These are phyloP conservation scores for Apantesis nais DNA, from an alignment of 2,888 invertebrate species.

Conservation along the genomic window DNA sequence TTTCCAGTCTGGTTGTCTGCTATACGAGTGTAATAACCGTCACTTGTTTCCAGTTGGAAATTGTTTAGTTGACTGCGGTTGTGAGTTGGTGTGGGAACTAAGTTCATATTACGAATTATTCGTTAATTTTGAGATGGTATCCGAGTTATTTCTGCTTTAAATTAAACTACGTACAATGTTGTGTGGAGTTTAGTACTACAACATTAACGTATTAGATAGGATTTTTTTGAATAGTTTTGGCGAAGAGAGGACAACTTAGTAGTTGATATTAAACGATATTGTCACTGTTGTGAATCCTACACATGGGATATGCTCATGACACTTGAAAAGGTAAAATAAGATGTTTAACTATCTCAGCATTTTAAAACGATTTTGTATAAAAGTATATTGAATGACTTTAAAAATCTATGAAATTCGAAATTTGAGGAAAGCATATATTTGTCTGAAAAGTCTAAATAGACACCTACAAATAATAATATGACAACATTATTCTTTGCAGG, in stretches of 20 bases:
- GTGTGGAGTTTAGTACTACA: background rate
- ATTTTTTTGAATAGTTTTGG: background rate
- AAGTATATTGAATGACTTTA: background rate
- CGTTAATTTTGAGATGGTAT: background rate
- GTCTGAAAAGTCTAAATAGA: too few species aligned
- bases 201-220: background rate
- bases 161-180: background rate
- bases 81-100: background rate
- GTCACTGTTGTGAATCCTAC: background rate
- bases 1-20: constrained; percentile 1
- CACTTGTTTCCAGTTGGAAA: constrained; percentile 10
- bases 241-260: background rate
- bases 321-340: background rate
- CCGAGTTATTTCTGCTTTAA: background rate
- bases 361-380: background rate
- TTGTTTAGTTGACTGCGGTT: constrained; percentile 5
- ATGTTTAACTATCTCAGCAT: background rate
- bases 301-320: background rate
- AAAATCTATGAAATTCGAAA: background rate
- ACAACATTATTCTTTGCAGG: too few species aligned
- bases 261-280: background rate
- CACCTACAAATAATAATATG: too few species aligned
- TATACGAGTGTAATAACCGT: constrained; percentile 9
- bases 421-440: background rate
- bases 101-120: background rate